phyloP scores from a whole-genome alignment of 2,113 vertebrate species.

The Callocephalon fimbriatum region DNA sequence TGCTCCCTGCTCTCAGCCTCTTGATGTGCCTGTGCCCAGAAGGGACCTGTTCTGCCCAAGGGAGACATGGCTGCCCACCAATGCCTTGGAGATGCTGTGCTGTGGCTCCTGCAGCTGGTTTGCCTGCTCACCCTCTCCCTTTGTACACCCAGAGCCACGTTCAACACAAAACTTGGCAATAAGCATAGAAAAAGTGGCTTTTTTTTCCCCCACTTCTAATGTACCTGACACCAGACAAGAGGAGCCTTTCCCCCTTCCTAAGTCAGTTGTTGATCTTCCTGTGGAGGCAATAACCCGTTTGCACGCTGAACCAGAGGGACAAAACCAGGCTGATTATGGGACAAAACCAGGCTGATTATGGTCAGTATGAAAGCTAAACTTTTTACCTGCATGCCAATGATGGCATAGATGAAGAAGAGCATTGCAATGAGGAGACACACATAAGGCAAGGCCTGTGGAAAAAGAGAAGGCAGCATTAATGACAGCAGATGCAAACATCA shows the following conservation, averaged over 20 bases:
- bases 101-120: background rate
- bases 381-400: slow-evolving; percentile 96
- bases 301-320: background rate
- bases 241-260: background rate
- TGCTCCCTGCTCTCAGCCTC: background rate
- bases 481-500: background rate
- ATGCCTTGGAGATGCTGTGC: background rate
- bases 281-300: background rate
- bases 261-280: background rate
- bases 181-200: background rate
- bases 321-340: background rate
- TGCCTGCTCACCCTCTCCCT: background rate
- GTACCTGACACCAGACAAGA: background rate
- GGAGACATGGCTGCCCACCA: background rate
- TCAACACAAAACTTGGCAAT: background rate
- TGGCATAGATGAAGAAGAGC: slow-evolving; percentile 99
- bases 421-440: slow-evolving; percentile 97
- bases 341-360: background rate
- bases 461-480: background rate
- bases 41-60: fast-evolving
- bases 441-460: slow-evolving; percentile 90
- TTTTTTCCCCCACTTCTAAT: background rate
- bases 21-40: fast-evolving
- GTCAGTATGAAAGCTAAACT: background rate
- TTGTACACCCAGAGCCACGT: background rate